Evolutionary conservation across 2,113 vertebrate species (phyloP).

Genomic region (Ivindomyrus marchei): DNA sequence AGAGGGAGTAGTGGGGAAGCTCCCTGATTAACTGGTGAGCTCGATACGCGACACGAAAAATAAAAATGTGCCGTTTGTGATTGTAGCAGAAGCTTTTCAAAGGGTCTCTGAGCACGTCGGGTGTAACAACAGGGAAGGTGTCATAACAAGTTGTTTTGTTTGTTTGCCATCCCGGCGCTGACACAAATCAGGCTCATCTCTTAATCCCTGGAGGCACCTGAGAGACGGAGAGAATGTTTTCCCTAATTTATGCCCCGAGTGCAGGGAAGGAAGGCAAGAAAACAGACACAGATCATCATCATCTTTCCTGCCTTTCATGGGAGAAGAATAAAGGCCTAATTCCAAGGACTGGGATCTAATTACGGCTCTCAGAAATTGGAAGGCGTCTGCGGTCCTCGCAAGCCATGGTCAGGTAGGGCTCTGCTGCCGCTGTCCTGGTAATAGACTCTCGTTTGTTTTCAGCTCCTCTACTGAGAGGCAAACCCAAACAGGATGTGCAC

Average conservation of each 20-base stretch:
- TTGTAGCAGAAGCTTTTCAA: background rate
- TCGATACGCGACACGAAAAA: background rate
- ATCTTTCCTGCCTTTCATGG: background rate
- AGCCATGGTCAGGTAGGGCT: background rate
- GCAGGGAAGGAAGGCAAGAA: no score
- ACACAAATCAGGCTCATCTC: background rate
- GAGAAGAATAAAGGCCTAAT: background rate
- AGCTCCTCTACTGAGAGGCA: background rate
- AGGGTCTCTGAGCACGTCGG: background rate
- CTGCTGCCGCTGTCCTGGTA: background rate
- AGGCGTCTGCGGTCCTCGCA: background rate
- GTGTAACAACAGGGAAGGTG: no score
- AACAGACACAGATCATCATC: background rate
- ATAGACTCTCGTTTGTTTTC: background rate
- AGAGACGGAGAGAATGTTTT: background rate
- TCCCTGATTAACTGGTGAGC: background rate
- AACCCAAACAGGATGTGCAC: background rate
- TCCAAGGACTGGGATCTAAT: background rate
- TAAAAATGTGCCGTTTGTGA: background rate
- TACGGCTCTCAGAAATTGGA: background rate
- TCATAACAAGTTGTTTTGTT: background rate
- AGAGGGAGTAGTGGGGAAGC: background rate
- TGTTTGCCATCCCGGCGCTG: background rate
- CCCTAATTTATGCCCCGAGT: background rate
- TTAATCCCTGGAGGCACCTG: background rate